Evolutionary conservation across 2,888 invertebrate species (phyloP).

Genomic region (Tachystola acroxantha): DNA sequence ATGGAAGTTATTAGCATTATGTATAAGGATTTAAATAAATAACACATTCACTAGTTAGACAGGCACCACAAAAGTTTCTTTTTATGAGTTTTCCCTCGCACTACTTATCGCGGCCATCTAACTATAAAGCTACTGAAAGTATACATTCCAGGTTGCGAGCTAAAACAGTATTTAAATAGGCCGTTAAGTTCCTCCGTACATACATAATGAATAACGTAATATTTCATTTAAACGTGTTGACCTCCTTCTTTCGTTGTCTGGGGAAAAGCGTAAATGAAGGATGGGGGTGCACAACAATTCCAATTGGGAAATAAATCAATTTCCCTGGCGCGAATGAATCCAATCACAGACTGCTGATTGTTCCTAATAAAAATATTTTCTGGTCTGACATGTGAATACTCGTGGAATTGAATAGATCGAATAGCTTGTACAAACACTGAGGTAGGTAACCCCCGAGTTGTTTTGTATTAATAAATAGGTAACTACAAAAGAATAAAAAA

Average conservation of each 20-base stretch:
- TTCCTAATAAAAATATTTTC: conserved; percentile 23
- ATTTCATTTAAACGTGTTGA: conserved; percentile 9
- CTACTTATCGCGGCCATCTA: conserved; percentile 17
- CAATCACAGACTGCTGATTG: conserved; percentile 22
- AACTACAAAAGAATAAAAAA: no score
- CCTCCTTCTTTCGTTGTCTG: conserved; percentile 14
- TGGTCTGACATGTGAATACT: conserved; percentile 12
- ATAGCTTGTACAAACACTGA: no score
- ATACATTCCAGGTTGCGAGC: conserved; percentile 11
- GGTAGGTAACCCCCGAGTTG: no score
- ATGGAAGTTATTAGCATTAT: conserved; percentile 10
- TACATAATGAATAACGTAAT: conserved; percentile 11
- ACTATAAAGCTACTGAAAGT: conserved; percentile 5
- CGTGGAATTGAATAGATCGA: conserved; percentile 8
- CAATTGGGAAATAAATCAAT: conserved; percentile 31
- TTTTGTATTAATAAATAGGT: no score
- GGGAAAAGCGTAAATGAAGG: conserved; percentile 17
- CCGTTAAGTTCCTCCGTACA: conserved; percentile 8
- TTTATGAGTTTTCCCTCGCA: conserved; percentile 14
- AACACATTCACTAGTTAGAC: conserved; percentile 9
- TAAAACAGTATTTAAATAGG: conserved; percentile 12
- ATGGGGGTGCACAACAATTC: conserved; percentile 19
- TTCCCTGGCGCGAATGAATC: conserved; percentile 19
- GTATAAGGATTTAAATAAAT: conserved; percentile 10
- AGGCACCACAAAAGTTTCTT: conserved; percentile 14